A percentile compares a stretch with the other conserved stretches of the same genome.
These are phyloP conservation scores for Chironomus riparius DNA, from an alignment of 2,888 invertebrate genomes.

Conservation along the genomic window DNA sequence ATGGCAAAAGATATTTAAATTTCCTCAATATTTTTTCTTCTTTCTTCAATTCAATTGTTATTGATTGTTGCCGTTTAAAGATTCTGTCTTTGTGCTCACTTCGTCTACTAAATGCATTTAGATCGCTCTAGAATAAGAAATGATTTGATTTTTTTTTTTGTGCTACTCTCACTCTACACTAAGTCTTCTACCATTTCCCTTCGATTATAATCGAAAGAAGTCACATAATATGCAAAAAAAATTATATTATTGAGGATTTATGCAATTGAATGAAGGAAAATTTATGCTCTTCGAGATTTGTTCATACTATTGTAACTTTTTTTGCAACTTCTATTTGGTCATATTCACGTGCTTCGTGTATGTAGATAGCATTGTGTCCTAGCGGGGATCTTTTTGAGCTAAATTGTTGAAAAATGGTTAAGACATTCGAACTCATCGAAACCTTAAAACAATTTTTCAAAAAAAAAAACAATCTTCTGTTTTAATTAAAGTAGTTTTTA, in stretches of 20 bases:
- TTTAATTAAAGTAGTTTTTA: no score
- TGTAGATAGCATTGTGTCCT: no score
- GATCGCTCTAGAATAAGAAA: constrained; percentile 7
- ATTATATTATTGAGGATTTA: background rate
- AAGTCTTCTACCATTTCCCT: background rate
- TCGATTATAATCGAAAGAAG: background rate
- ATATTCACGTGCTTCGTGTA: background rate
- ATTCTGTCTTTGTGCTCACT: background rate
- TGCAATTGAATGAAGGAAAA: background rate
- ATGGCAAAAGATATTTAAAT: constrained; percentile 9
- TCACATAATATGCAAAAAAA: background rate
- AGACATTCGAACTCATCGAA: no score
- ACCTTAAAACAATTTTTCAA: no score
- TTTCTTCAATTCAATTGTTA: constrained; percentile 9
- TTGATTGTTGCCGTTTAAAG: background rate
- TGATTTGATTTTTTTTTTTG: background rate
- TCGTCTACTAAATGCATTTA: background rate
- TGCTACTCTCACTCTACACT: background rate
- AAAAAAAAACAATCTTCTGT: no score
- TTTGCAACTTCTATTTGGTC: background rate
- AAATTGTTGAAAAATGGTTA: no score
- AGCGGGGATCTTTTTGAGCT: no score
- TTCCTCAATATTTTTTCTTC: background rate
- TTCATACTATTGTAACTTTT: background rate
- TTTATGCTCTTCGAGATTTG: background rate